Evolutionary conservation across 2,797 vertebrate species (phyloP).

Genomic region (Gouania willdenowi): DNA sequence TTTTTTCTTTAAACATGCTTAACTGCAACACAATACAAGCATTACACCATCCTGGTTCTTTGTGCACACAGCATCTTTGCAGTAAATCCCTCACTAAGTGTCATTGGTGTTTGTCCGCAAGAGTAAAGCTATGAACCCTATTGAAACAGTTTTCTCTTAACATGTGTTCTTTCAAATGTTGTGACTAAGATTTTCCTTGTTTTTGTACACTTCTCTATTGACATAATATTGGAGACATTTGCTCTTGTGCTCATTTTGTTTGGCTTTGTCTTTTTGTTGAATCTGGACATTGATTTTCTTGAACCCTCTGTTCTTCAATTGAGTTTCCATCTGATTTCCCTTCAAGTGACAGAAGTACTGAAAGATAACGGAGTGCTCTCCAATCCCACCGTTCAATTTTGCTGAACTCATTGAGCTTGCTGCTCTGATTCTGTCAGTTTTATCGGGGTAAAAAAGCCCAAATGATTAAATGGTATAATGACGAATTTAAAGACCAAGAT

Average conservation of each 20-base stretch:
- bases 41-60: constrained; percentile 56
- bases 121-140: constrained; percentile 89
- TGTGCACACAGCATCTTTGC: constrained; percentile 72
- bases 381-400: constrained; percentile 84
- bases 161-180: constrained; percentile 52
- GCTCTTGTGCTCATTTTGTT: constrained; percentile 51
- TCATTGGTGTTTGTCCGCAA: constrained; percentile 77
- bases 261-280: constrained; percentile 61
- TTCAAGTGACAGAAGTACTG: constrained; percentile 66
- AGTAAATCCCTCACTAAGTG: constrained; percentile 64
- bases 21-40: constrained; percentile 62
- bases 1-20: constrained; percentile 29
- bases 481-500: constrained; percentile 31
- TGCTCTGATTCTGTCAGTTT: constrained; percentile 59
- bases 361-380: constrained; percentile 78
- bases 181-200: constrained; percentile 50
- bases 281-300: constrained; percentile 72
- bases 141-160: constrained; percentile 75
- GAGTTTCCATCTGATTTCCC: constrained; percentile 61
- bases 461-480: constrained; percentile 43
- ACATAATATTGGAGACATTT: constrained; percentile 56
- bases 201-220: constrained; percentile 57
- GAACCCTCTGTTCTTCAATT: constrained; percentile 68
- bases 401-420: constrained; percentile 74
- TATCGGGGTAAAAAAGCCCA: constrained; percentile 46